These are phyloP conservation scores for Camptogramma bilineatum DNA, from an alignment of 2,888 invertebrate species.

Conservation along the genomic window DNA sequence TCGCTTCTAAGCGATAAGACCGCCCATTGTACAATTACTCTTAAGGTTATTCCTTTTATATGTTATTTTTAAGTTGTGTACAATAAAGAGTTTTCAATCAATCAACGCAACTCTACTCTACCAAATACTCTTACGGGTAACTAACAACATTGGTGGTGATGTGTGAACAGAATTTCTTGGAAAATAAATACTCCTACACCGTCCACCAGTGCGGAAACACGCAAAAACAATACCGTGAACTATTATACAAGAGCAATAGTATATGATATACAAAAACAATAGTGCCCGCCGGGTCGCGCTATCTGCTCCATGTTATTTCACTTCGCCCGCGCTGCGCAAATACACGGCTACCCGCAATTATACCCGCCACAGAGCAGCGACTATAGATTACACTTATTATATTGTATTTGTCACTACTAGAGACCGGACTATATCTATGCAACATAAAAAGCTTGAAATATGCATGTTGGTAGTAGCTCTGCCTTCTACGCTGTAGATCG, in stretches of 20 bases:
- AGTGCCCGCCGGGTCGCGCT: constrained; percentile 54
- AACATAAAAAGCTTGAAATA: too few species aligned
- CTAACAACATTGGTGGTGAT: not conserved
- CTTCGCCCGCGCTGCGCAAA: constrained; percentile 68
- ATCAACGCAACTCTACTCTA: too few species aligned
- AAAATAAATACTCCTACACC: constrained; percentile 1
- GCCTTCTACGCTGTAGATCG: too few species aligned
- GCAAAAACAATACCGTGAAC: constrained; percentile 50
- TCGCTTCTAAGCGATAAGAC: too few species aligned
- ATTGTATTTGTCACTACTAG: too few species aligned
- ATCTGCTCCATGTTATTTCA: constrained; percentile 77
- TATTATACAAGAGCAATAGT: constrained; percentile 47
- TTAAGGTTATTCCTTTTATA: too few species aligned
- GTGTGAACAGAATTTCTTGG: not conserved
- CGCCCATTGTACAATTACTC: too few species aligned
- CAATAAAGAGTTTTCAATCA: too few species aligned
- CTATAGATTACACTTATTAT: constrained; percentile 18
- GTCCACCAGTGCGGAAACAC: constrained; percentile 21
- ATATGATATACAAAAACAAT: constrained; percentile 46
- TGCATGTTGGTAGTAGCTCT: too few species aligned
- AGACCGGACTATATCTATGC: too few species aligned
- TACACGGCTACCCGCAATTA: constrained; percentile 64
- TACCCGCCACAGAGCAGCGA: constrained; percentile 43
- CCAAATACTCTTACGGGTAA: too few species aligned
- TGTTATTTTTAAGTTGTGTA: too few species aligned